Evolutionary conservation across 2,888 invertebrate genomes (phyloP).

Genomic region (Salticus scenicus): DNA sequence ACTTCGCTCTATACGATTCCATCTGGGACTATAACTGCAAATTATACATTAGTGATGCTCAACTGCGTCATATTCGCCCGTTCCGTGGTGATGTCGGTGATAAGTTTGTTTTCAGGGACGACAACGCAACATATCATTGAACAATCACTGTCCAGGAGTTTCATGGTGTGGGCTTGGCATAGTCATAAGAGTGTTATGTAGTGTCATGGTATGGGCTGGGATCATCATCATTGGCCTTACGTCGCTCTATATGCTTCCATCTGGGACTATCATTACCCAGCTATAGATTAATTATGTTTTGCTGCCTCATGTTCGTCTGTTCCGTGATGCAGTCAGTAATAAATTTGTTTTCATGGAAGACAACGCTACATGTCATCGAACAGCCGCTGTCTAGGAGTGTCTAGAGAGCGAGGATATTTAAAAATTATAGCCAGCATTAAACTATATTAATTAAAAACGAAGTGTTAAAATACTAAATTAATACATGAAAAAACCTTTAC

Average conservation of each 20-base stretch:
- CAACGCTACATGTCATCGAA: neutral
- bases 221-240: constrained; percentile 7
- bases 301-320: neutral
- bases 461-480: too few relatives aligned
- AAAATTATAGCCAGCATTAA: too few relatives aligned
- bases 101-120: neutral
- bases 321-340: neutral
- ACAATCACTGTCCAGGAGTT: neutral
- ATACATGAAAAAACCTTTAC: too few relatives aligned
- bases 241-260: neutral
- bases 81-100: neutral
- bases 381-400: neutral
- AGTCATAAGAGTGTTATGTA: too few relatives aligned
- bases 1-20: neutral
- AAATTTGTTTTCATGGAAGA: neutral
- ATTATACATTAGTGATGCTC: neutral
- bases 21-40: neutral
- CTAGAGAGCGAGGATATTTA: neutral
- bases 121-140: neutral
- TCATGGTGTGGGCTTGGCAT: too few relatives aligned
- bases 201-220: constrained; percentile 8
- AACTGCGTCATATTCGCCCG: neutral
- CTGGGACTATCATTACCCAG: neutral
- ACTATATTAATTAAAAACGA: too few relatives aligned
- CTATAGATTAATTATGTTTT: neutral